A percentile compares a stretch with the other conserved stretches of the same genome.
These are phyloP conservation scores for Mesoligia furuncula DNA, from an alignment of 2,888 invertebrate genomes.

Conservation along the genomic window DNA sequence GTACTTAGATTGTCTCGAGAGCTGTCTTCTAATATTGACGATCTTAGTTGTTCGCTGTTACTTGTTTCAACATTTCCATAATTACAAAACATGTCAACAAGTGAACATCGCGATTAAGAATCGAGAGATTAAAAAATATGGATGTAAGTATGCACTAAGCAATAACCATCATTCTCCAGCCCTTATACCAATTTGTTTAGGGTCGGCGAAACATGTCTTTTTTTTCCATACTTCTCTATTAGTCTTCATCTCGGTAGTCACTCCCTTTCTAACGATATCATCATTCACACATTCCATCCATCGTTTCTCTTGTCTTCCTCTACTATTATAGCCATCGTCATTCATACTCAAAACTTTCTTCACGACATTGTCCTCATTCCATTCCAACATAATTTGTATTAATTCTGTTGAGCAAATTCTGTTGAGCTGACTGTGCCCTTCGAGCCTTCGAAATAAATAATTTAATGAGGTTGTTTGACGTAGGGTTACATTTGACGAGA, in stretches of 20 bases:
- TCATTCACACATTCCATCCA: too few relatives aligned
- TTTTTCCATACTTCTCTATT: too few relatives aligned
- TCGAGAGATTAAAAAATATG: background rate
- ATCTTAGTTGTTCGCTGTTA: background rate
- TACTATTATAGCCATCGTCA: too few relatives aligned
- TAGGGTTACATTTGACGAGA: background rate
- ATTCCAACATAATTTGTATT: too few relatives aligned
- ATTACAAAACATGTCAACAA: background rate
- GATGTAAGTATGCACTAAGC: constrained; percentile 1
- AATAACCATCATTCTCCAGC: background rate
- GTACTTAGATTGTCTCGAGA: background rate
- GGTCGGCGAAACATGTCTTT: too few relatives aligned
- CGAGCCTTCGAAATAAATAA: constrained; percentile 6
- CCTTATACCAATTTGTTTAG: too few relatives aligned
- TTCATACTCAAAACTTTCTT: too few relatives aligned
- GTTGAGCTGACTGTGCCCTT: background rate
- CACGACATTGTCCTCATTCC: too few relatives aligned
- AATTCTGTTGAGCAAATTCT: too few relatives aligned
- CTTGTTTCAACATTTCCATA: background rate
- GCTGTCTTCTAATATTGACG: background rate
- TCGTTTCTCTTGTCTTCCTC: too few relatives aligned
- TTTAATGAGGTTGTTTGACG: background rate
- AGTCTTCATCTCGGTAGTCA: too few relatives aligned
- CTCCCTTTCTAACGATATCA: too few relatives aligned
- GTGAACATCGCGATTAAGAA: background rate